Evolutionary conservation across 2,113 vertebrate genomes (phyloP), one percentile per base, ranked within the genome.

Genomic region (Entosphenus tridentatus): DNA sequence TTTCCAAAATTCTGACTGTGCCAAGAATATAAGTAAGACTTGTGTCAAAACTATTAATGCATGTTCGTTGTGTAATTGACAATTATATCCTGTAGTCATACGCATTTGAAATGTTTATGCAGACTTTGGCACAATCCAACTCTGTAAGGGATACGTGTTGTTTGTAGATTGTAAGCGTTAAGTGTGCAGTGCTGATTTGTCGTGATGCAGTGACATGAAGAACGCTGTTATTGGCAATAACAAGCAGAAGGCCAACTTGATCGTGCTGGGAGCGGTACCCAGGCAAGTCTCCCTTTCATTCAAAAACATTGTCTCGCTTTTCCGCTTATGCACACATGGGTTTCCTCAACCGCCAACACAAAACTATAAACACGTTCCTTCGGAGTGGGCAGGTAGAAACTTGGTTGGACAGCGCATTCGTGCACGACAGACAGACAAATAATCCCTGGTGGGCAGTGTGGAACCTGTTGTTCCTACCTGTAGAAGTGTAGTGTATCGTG

Each of bases 161-260:
- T 39, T 54, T 68, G 56, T 71, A 7, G 12, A 56, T 69, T 71
- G 56, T 39, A n/a, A 54, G 2, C 11, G 56, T 71, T 68, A 18
- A 55, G 9, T 78, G 77, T 82, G 75, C 78, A 79, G 79, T 75
- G 76, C 73, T 76, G 81, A 78, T 76, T 79, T 80, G 78, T 84
- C 10, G 62, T 65, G 62, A n/a, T 77, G 72, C 80, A 98, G 93
- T 83, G 93, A 98, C 81, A 98, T 98, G 93, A 98, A 96, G 84
- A 98, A 98, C 77, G 92, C 92, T 55, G 93, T 98, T 73, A 98
- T 98, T 77, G 93, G 93, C 82, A 98, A 98, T 83, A 98, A 98
- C 83, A 98, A 98, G 78, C 93, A 98, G 82, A 98, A 98, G 82
- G 89, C 93, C 78, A 98, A 98, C 80, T 83, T 96, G 78, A 98